Evolutionary conservation across 2,797 vertebrate genomes (phyloP), one percentile per base, ranked within the genome.

Genomic region (Diplodus puntazzo): DNA sequence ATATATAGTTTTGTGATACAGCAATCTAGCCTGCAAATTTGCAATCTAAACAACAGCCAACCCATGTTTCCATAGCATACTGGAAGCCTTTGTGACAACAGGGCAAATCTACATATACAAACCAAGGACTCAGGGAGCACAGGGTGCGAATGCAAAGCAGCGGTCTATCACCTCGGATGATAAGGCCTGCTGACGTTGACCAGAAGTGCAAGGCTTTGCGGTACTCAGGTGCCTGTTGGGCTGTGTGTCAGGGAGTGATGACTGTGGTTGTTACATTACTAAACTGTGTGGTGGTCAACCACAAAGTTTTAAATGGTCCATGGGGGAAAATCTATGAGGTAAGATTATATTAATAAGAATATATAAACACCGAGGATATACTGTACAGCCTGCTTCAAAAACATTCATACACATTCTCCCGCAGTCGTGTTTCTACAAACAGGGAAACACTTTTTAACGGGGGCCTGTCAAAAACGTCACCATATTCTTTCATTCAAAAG

Each of bases 141-240:
- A 69, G 43, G 30, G 53, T 53, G 17, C 48, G 57, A 61, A 87
- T 88, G 85, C 85, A 89, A 88, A 89, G 79, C 79, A 71, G 75
- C 16, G 3, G 69, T 54, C 16, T 39, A 50, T 81, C 68, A 76
- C 9, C 25, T 14, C 0, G 1, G 63, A 50, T 54, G 82, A 80
- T 75, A 64, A 73, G 59, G 17, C 7, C 71, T 27, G 77, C 59
- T 76, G 68, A 83, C 21, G 1, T 58, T 10, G 0, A 63, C 3
- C 69, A 75, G n/a, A 69, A 23, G 27, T 43, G 20, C 21, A 43
- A 27, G 49, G 61, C 58, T 14, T 0, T 8, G 46, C 27, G 27
- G 18, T 25, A 50, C 71, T 75, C 58, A 81, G 61, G 74, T 25
- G 53, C 73, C 71, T 30, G 61, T 50, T 21, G 18, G 46, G 23